These are phyloP conservation scores for Oryzias woworae DNA, from an alignment of 2,113 vertebrate genomes.

Conservation along the genomic window DNA sequence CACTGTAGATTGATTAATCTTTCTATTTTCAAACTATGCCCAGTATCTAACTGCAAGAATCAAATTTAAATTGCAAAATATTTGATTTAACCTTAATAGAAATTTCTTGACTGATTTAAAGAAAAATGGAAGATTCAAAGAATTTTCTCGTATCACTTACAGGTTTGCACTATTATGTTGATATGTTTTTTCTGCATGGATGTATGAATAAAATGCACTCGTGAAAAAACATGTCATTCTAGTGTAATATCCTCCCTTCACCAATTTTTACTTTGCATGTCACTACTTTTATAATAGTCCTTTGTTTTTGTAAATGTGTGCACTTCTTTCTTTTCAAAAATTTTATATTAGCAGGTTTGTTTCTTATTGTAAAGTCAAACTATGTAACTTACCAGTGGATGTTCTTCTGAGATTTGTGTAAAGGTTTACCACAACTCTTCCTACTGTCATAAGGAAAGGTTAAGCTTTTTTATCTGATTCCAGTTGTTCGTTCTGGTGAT, in stretches of 20 bases:
- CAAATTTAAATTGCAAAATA: too few species aligned
- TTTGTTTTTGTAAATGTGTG: slow-evolving; percentile 9
- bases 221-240: neutral
- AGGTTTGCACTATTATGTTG: too few species aligned
- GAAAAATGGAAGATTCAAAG: too few species aligned
- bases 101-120: too few species aligned
- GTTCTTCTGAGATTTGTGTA: slow-evolving; percentile 25
- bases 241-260: neutral
- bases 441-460: neutral
- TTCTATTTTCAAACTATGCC: too few species aligned
- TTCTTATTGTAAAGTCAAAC: slow-evolving; percentile 32
- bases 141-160: too few species aligned
- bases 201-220: neutral
- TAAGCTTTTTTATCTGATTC: slow-evolving; percentile 21
- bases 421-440: slow-evolving; percentile 7
- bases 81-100: too few species aligned
- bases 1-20: too few species aligned
- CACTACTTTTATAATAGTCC: neutral
- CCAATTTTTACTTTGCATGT: too few species aligned
- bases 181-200: neutral
- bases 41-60: too few species aligned
- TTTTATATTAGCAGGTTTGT: slow-evolving; percentile 22
- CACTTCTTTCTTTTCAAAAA: slow-evolving; percentile 2
- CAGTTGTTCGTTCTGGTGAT: neutral
- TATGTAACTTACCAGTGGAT: slow-evolving; percentile 22